Conservation (phyloP, 2,113 vertebrate species). For the Peromyscus californicus region DNA sequence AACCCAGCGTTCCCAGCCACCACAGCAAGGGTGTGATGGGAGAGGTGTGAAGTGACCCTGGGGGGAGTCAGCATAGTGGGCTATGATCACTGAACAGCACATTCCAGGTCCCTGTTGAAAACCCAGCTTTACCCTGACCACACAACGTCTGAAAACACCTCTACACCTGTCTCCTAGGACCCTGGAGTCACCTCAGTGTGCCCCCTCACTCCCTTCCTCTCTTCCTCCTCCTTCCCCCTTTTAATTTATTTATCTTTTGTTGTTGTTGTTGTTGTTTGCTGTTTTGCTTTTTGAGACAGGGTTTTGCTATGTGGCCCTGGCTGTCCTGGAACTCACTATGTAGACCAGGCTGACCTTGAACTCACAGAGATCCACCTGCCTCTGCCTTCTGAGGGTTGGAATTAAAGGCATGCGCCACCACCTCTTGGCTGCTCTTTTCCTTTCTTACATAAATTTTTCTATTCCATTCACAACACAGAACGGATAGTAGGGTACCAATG, state of each 20-base stretch:
- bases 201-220: background rate
- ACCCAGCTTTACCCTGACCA: background rate
- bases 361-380: background rate
- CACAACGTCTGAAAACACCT: background rate
- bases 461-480: background rate
- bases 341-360: background rate
- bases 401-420: background rate
- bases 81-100: background rate
- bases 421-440: background rate
- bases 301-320: background rate
- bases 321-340: background rate
- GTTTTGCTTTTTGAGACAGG: background rate
- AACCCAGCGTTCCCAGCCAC: background rate
- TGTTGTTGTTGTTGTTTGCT: background rate
- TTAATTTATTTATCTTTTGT: background rate
- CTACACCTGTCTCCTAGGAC: background rate
- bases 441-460: constrained; percentile 6
- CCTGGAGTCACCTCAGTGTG: no score
- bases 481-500: background rate
- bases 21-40: background rate
- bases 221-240: background rate
- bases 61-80: background rate
- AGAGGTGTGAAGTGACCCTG: background rate
- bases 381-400: background rate
- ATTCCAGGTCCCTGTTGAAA: background rate